Conservation (phyloP, 2,797 vertebrate genomes). For the Sebastes trivittatus region DNA sequence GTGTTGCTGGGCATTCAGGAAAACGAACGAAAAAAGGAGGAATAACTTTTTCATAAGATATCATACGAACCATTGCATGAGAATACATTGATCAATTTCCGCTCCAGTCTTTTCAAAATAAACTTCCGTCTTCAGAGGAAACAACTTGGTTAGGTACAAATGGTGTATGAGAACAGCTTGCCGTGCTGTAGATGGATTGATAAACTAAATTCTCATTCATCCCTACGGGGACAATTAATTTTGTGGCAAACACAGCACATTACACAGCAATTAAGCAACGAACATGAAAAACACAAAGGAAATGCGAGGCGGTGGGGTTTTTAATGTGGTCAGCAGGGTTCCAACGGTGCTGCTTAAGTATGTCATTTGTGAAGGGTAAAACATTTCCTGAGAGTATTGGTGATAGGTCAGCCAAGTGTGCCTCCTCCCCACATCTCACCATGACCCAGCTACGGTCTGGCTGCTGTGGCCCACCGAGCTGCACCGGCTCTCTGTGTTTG, state of each 20-base stretch:
- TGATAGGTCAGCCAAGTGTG: constrained; percentile 56
- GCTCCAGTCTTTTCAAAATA: no score
- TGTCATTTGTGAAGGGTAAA: constrained; percentile 52
- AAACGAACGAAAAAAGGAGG: no score
- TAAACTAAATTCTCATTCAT: constrained; percentile 4
- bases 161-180: no score
- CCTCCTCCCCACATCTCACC: constrained; percentile 39
- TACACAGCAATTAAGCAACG: constrained; percentile 36
- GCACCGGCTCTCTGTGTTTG: constrained; percentile 3
- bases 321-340: constrained; percentile 44
- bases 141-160: no score
- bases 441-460: constrained; percentile 46
- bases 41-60: no score
- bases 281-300: constrained; percentile 26
- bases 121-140: no score
- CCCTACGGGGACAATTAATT: background rate
- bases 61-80: no score
- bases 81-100: no score
- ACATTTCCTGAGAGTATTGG: constrained; percentile 41
- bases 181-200: background rate
- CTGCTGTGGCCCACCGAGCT: constrained; percentile 24
- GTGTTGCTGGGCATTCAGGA: no score
- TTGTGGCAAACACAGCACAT: constrained; percentile 18
- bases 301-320: constrained; percentile 15
- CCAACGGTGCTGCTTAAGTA: constrained; percentile 22